phyloP scores from a whole-genome alignment of 2,797 vertebrate genomes.

The Pipistrellus pygmaeus region DNA sequence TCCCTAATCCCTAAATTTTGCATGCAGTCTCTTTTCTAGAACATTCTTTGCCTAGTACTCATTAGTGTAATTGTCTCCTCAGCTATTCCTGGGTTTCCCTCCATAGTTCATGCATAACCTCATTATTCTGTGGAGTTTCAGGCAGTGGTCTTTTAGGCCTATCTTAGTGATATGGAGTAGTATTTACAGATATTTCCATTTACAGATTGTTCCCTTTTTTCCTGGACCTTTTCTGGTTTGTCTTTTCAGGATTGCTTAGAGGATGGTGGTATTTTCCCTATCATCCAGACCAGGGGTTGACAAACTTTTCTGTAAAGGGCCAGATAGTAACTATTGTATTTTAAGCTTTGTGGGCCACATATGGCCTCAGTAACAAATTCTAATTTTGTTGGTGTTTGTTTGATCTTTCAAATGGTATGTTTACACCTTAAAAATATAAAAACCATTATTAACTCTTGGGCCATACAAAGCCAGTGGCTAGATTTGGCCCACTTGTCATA shows the following conservation, averaged over 20 bases:
- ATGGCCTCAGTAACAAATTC: neutral
- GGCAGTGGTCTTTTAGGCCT: neutral
- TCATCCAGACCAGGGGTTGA: slow-evolving; percentile 24
- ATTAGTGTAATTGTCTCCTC: slow-evolving; percentile 56
- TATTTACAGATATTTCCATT: slow-evolving; percentile 42
- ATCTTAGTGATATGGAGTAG: neutral
- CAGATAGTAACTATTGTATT: slow-evolving; percentile 55
- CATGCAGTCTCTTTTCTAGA: slow-evolving; percentile 65
- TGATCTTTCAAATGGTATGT: neutral
- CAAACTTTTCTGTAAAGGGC: slow-evolving; percentile 30
- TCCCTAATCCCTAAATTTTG: slow-evolving; percentile 40
- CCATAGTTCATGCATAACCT: neutral
- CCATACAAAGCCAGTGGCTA: slow-evolving; percentile 3
- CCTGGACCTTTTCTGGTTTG: slow-evolving; percentile 35
- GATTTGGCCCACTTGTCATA: neutral
- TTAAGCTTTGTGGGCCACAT: slow-evolving; percentile 4
- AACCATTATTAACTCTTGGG: neutral
- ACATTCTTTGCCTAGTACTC: slow-evolving; percentile 58
- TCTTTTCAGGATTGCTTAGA: slow-evolving; percentile 37
- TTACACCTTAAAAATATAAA: neutral
- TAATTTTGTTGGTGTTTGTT: neutral
- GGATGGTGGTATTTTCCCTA: slow-evolving; percentile 17
- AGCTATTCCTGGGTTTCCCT: slow-evolving; percentile 40
- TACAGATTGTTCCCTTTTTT: neutral
- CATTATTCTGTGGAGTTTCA: neutral